phyloP scores from a whole-genome alignment of 1,140 invertebrate genomes.

The Neuroterus valhalla region DNA sequence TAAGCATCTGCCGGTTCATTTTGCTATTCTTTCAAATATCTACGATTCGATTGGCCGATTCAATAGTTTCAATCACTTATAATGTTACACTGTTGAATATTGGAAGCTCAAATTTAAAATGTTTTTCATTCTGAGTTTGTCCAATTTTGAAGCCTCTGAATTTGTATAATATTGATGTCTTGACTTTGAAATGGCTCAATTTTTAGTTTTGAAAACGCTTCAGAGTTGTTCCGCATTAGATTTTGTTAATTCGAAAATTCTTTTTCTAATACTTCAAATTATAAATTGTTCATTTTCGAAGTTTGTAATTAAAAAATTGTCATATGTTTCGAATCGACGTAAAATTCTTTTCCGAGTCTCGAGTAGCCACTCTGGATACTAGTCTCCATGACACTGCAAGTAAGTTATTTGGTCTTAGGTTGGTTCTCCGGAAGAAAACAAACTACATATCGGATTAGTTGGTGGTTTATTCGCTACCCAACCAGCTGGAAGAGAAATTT shows the following conservation, averaged over 20 bases:
- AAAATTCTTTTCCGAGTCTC: no score
- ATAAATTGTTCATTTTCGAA: no score
- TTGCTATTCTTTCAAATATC: constrained; percentile 28
- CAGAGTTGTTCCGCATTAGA: no score
- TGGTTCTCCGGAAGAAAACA: constrained; percentile 84
- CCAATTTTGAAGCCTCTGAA: no score
- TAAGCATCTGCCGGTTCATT: neutral
- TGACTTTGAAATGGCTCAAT: no score
- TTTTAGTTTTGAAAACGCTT: no score
- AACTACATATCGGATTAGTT: constrained; percentile 87
- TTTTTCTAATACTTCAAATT: no score
- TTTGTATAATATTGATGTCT: no score
- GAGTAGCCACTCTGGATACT: neutral
- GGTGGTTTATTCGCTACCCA: constrained; percentile 90
- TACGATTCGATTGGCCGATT: neutral
- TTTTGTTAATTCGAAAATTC: no score
- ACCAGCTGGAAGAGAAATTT: constrained; percentile 88
- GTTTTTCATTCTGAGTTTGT: neutral
- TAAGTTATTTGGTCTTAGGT: constrained; percentile 71
- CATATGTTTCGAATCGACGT: no score
- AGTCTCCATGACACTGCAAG: neutral
- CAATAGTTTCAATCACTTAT: neutral
- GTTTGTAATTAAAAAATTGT: no score
- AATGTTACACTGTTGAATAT: constrained; percentile 6
- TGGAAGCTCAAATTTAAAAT: neutral